Percentiles rank a stretch among this genome's conserved stretches.
phyloP scores from a whole-genome alignment of 2,797 vertebrate species.

The Xyrichtys novacula region DNA sequence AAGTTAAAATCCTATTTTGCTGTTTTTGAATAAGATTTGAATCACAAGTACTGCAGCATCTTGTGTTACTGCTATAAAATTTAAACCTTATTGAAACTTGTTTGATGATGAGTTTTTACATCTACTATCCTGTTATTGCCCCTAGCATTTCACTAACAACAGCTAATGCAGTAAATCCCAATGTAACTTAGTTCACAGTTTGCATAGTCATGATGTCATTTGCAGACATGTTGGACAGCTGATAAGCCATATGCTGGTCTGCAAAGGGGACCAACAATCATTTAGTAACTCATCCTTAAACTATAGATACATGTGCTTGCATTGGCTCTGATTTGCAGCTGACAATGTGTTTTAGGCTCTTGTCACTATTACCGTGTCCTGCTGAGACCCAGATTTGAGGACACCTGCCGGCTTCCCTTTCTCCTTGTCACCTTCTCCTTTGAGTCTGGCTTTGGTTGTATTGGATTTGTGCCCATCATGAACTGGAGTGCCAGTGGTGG shows the following conservation, averaged over 20 bases:
- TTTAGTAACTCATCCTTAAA: not conserved
- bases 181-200: not conserved
- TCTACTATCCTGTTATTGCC: not conserved
- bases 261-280: not conserved
- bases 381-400: slow-evolving; percentile 70
- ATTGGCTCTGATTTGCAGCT: not conserved
- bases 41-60: not conserved
- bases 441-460: slow-evolving; percentile 78
- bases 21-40: not conserved
- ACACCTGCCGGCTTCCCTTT: slow-evolving; percentile 79
- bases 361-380: slow-evolving; percentile 70
- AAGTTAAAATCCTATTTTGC: slow-evolving; percentile 10
- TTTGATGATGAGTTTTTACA: not conserved
- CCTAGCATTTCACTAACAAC: not conserved
- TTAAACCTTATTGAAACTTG: not conserved
- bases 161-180: slow-evolving; percentile 1
- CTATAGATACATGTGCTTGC: not conserved
- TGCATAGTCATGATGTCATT: slow-evolving; percentile 9
- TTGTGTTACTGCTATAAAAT: not conserved
- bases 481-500: slow-evolving; percentile 49
- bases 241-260: not conserved
- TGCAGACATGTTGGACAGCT: slow-evolving; percentile 4
- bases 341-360: not conserved
- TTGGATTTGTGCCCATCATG: slow-evolving; percentile 77
- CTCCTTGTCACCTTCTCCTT: slow-evolving; percentile 80